These are phyloP conservation scores for Leptogaster cylindrica DNA, from an alignment of 2,888 invertebrate genomes.

Conservation along the genomic window DNA sequence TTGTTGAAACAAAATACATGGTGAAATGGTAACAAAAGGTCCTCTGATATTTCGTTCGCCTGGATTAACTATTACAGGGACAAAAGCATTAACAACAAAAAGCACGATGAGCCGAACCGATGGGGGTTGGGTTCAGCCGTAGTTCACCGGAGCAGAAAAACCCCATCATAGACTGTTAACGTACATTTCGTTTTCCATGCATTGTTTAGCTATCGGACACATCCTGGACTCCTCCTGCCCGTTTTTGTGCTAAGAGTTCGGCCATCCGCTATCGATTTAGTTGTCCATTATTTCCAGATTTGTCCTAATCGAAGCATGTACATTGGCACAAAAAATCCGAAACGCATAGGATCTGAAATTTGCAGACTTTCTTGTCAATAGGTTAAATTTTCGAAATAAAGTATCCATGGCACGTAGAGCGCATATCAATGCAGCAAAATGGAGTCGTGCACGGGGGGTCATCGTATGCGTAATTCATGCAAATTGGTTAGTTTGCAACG, in stretches of 20 bases:
- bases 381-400: slow-evolving; percentile 13
- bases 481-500: slow-evolving; percentile 10
- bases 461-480: slow-evolving; percentile 1
- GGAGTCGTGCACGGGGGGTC: neutral
- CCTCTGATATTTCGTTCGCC: slow-evolving; percentile 14
- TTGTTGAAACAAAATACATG: slow-evolving; percentile 30
- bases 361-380: slow-evolving; percentile 11
- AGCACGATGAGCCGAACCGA: neutral
- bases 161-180: slow-evolving; percentile 29
- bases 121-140: neutral
- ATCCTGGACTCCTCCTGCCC: neutral
- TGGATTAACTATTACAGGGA: slow-evolving; percentile 31
- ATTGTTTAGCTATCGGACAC: slow-evolving; percentile 21
- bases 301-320: slow-evolving; percentile 30
- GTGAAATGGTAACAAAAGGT: slow-evolving; percentile 21
- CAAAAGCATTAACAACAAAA: slow-evolving; percentile 22
- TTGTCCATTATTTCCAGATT: slow-evolving; percentile 36
- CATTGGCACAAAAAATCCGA: neutral
- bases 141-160: slow-evolving; percentile 1
- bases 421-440: neutral
- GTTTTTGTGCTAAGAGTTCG: slow-evolving; percentile 9
- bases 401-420: neutral
- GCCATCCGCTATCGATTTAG: slow-evolving; percentile 28
- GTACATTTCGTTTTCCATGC: slow-evolving; percentile 32
- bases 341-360: slow-evolving; percentile 9